phyloP scores from a whole-genome alignment of 2,888 invertebrate genomes.

The Aethes cnicana region DNA sequence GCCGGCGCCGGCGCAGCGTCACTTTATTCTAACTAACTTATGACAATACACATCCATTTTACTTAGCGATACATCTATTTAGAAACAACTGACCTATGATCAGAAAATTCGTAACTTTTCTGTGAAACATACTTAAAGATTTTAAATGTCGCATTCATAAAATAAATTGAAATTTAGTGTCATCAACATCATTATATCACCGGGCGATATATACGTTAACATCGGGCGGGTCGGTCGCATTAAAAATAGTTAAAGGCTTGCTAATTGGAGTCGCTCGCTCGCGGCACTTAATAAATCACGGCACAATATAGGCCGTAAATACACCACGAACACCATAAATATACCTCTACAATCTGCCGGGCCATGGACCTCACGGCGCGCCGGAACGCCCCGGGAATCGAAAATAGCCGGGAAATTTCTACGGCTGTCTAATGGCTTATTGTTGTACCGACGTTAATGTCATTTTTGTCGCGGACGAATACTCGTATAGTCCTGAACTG shows the following conservation, averaged over 20 bases:
- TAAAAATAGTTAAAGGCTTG: constrained; percentile 63
- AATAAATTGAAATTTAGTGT: constrained; percentile 5
- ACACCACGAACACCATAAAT: constrained; percentile 66
- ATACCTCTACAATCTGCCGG: constrained; percentile 63
- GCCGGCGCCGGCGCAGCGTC: constrained; percentile 73
- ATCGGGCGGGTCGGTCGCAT: constrained; percentile 23
- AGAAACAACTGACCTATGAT: constrained; percentile 36
- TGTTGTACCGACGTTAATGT: constrained; percentile 66
- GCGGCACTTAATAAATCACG: constrained; percentile 70
- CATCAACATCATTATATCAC: constrained; percentile 8
- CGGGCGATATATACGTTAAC: constrained; percentile 6
- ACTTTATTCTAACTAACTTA: constrained; percentile 77
- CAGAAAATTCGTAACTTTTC: too few species aligned
- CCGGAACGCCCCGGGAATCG: constrained; percentile 75
- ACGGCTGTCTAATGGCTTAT: constrained; percentile 79
- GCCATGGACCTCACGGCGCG: constrained; percentile 77
- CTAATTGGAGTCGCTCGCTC: constrained; percentile 58
- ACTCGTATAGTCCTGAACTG: constrained; percentile 58
- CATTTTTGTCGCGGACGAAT: constrained; percentile 56
- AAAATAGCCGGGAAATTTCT: constrained; percentile 81
- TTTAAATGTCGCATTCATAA: neutral
- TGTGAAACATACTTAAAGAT: too few species aligned
- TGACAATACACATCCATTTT: constrained; percentile 74
- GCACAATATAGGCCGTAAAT: constrained; percentile 73
- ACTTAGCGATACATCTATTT: constrained; percentile 44